phyloP scores from a whole-genome alignment of 2,888 invertebrate species.

The Oxyteleia sp. region DNA sequence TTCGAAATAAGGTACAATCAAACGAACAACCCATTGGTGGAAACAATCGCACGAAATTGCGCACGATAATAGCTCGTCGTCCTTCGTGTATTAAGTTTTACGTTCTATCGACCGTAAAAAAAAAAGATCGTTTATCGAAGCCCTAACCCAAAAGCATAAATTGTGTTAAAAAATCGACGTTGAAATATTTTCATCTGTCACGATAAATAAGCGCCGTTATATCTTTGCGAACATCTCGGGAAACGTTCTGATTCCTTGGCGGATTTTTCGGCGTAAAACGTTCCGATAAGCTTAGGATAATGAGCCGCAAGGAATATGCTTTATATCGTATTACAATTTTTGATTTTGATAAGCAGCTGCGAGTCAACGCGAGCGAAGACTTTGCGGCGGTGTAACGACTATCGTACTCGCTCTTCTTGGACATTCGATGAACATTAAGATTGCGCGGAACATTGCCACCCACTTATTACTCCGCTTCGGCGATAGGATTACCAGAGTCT shows the following conservation, averaged over 20 bases:
- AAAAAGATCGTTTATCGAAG: slow-evolving; percentile 27
- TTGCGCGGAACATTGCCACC: slow-evolving; percentile 73
- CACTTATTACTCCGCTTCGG: slow-evolving; percentile 70
- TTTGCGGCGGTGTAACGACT: slow-evolving; percentile 63
- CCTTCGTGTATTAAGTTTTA: slow-evolving; percentile 30
- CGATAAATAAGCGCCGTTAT: slow-evolving; percentile 58
- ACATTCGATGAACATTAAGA: slow-evolving; percentile 76
- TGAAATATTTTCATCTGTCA: slow-evolving; percentile 62
- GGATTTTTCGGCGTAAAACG: slow-evolving; percentile 53
- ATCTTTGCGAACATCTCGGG: slow-evolving; percentile 53
- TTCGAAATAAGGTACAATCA: too few relatives aligned
- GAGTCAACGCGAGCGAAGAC: slow-evolving; percentile 47
- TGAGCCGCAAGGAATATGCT: slow-evolving; percentile 62
- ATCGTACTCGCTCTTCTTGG: slow-evolving; percentile 69
- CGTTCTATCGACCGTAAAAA: slow-evolving; percentile 26
- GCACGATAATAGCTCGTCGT: not conserved
- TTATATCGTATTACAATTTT: slow-evolving; percentile 70
- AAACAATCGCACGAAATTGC: not conserved
- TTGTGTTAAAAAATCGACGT: slow-evolving; percentile 38
- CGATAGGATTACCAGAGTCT: slow-evolving; percentile 69
- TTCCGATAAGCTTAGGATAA: slow-evolving; percentile 70
- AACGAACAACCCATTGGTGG: too few relatives aligned
- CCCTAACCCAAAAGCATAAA: slow-evolving; percentile 34
- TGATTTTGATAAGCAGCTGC: slow-evolving; percentile 69
- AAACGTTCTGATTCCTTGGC: slow-evolving; percentile 59